Conservation (phyloP, 2,888 invertebrate genomes). For the Dexiosoma caninum region DNA sequence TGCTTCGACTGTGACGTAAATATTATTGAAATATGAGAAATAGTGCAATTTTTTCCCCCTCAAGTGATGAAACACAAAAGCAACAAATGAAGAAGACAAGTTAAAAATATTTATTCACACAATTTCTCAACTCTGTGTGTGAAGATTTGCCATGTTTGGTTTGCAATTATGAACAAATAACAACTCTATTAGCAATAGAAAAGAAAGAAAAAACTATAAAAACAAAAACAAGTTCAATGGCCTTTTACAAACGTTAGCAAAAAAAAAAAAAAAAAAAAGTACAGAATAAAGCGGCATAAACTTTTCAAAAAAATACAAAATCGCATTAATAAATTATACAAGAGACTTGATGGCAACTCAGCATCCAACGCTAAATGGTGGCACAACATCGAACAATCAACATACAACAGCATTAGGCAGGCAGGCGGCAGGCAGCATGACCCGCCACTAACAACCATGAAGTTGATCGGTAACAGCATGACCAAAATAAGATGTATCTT, state of each 20-base stretch:
- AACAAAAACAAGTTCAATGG: constrained; percentile 24
- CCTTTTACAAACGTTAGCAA: constrained; percentile 13
- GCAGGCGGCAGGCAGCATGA: not conserved
- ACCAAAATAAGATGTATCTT: constrained; percentile 29
- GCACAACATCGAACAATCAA: constrained; percentile 5
- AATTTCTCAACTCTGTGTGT: not conserved
- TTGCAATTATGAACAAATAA: constrained; percentile 34
- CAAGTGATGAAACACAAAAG: constrained; percentile 1
- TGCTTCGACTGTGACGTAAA: not conserved
- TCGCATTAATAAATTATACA: constrained; percentile 19
- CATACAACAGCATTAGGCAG: not conserved
- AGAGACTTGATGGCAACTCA: constrained; percentile 35
- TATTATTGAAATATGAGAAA: constrained; percentile 30
- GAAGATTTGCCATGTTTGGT: not conserved
- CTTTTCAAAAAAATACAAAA: not conserved
- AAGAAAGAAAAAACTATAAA: not conserved
- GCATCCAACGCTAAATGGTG: not conserved
- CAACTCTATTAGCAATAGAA: constrained; percentile 41
- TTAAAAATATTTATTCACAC: no score
- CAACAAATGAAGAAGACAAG: not conserved
- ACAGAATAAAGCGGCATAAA: constrained; percentile 9
- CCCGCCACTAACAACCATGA: constrained; percentile 8
- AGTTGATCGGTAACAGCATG: constrained; percentile 38
- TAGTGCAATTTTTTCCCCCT: constrained; percentile 15
- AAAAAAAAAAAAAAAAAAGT: not conserved